Percentiles rank a stretch among this genome's conserved stretches.
Conservation (phyloP, 2,797 vertebrate genomes). For the Ceyx erithaca region DNA sequence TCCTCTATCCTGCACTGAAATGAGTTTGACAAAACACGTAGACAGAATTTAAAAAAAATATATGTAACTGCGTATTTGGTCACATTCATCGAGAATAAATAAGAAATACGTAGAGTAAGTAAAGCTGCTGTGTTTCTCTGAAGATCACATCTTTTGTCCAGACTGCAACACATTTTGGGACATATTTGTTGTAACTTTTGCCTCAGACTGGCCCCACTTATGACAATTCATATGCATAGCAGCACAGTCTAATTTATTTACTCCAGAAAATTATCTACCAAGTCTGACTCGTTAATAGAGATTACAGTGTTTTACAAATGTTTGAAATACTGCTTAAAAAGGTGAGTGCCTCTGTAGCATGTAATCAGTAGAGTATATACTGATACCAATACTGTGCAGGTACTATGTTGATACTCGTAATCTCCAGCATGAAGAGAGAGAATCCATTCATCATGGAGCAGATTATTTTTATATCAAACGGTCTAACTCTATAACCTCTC, state of each 20-base stretch:
- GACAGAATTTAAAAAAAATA: neutral
- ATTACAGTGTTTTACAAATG: neutral
- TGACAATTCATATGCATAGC: neutral
- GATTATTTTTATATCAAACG: neutral
- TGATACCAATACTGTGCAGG: neutral
- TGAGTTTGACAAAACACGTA: neutral
- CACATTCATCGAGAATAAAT: neutral
- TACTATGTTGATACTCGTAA: neutral
- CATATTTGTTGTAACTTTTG: neutral
- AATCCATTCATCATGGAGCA: neutral
- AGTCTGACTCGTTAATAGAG: neutral
- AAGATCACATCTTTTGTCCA: neutral
- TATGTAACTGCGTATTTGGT: neutral
- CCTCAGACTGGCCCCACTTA: neutral
- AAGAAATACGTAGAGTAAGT: neutral
- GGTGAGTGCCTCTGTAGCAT: neutral
- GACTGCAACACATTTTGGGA: neutral
- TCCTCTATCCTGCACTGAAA: neutral
- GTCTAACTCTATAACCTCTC: neutral
- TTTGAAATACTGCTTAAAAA: neutral
- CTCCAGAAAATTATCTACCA: neutral
- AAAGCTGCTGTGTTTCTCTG: neutral
- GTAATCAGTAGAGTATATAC: neutral
- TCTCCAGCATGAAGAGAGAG: neutral
- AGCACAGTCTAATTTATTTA: neutral